Conservation (phyloP, 2,113 vertebrate genomes). For the Misgurnus anguillicaudatus region DNA sequence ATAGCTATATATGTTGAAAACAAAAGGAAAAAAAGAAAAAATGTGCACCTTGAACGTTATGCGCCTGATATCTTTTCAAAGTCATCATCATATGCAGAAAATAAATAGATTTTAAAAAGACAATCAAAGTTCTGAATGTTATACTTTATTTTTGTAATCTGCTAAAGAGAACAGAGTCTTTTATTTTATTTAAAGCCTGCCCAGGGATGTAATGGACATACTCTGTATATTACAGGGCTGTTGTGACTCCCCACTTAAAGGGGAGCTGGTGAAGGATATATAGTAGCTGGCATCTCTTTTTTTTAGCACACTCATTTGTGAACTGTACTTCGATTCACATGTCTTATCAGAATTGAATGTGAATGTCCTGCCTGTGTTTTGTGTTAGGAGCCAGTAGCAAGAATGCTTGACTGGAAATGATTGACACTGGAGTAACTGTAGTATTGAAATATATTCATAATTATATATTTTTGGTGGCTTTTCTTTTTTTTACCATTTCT, state of each 20-base stretch:
- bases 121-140: slow-evolving; percentile 99
- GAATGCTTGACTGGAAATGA: slow-evolving; percentile 22
- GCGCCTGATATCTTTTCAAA: slow-evolving; percentile 92
- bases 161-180: slow-evolving; percentile 94
- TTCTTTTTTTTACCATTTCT: background rate
- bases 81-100: slow-evolving; percentile 86
- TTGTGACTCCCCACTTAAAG: slow-evolving; percentile 27
- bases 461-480: background rate
- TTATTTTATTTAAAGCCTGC: slow-evolving; percentile 82
- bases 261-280: slow-evolving; percentile 17
- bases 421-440: slow-evolving; percentile 13
- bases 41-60: slow-evolving; percentile 89
- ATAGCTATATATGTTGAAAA: slow-evolving; percentile 81
- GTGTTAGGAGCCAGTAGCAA: slow-evolving; percentile 14
- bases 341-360: slow-evolving; percentile 32
- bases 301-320: slow-evolving; percentile 17
- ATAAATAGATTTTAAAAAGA: slow-evolving; percentile 94
- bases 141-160: slow-evolving; percentile 96
- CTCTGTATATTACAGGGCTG: slow-evolving; percentile 79
- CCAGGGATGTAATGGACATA: slow-evolving; percentile 89
- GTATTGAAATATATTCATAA: slow-evolving; percentile 21
- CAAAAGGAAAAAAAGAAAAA: slow-evolving; percentile 69
- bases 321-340: slow-evolving; percentile 24
- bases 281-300: slow-evolving; percentile 38
- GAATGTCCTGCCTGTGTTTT: slow-evolving; percentile 7